Base-by-base conservation (phyloP, 1,140 invertebrate species). In the Papilio xuthus region DNA sequence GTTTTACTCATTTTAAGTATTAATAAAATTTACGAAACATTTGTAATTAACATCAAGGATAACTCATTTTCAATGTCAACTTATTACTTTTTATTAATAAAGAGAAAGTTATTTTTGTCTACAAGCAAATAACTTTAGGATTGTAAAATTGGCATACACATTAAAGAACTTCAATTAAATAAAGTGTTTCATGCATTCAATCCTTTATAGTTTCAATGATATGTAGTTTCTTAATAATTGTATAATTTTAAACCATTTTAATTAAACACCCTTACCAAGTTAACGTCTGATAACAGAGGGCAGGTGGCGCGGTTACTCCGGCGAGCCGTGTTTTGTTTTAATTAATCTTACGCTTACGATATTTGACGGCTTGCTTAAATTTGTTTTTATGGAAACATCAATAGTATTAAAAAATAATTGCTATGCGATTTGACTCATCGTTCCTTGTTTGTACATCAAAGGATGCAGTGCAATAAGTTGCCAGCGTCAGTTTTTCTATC, bases 261-360 rank as follows among this genome's bases (percentile, higher is more conserved):
- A 28, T 67, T 67, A 67, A 63, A 32, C 12, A 67, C 13, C 26
- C 60, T 28, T 67, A 20, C 26, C 23, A 6, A 50, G 10, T 53
- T 28, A 67, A 67, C 26, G n/a, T 67, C 60, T 67, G 60, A 13
- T 28, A 28, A 50, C 47, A 50, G 13, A 50, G 13, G 13, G 26
- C 60, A 67, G 60, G 26, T 20, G n/a, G 26, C 60, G 28, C 60
- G 8, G 28, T 67, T 67, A 67, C 26, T 67, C 26, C 60, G 23
- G 26, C 23, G 60, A 28, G 12, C 32, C 60, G 60, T 73, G 71
- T 73, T 73, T 42, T 47, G 42, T 73, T 73, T 73, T 73, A 44
- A 73, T 47, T 47, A 73, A 73, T 23, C 71, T 44, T 73, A 47
- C 42, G 18, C 9, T 73, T 12, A 47, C 13, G 0, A 72, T 1